These are phyloP conservation scores for Drosophila leonis DNA, from an alignment of 2,888 invertebrate genomes.

Conservation along the genomic window DNA sequence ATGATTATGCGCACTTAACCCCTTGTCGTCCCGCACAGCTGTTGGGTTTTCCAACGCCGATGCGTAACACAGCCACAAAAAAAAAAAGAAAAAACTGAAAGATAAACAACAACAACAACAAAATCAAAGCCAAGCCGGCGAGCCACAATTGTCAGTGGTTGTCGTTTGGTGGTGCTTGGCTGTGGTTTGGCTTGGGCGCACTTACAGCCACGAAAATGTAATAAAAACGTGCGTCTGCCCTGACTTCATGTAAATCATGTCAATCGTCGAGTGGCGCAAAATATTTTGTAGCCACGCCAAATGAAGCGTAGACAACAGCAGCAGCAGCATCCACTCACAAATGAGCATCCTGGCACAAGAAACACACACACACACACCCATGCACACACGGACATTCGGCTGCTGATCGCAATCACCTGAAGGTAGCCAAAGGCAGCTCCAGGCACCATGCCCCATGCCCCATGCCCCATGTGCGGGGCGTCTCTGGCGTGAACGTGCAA, in stretches of 20 bases:
- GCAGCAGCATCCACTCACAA: conserved; percentile 58
- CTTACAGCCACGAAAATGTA: conserved; percentile 79
- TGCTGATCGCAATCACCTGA: conserved; percentile 73
- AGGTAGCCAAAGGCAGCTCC: conserved; percentile 38
- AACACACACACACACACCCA: conserved; percentile 14
- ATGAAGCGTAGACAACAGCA: conserved; percentile 49
- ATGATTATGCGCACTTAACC: conserved; percentile 73
- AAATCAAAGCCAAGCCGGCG: conserved; percentile 61
- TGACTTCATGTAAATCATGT: conserved; percentile 84
- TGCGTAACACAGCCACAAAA: conserved; percentile 66
- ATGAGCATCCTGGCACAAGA: conserved; percentile 69
- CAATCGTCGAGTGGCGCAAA: conserved; percentile 77
- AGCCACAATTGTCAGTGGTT: conserved; percentile 15
- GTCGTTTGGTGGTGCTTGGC: conserved; percentile 31
- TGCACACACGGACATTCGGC: neutral
- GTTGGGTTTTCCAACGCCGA: conserved; percentile 63
- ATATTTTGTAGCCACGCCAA: conserved; percentile 67
- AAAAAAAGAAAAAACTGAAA: conserved; percentile 17
- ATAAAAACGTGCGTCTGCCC: conserved; percentile 81
- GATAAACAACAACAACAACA: neutral
- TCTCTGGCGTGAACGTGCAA: conserved; percentile 81
- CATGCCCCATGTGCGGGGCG: conserved; percentile 51
- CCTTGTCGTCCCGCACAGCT: conserved; percentile 72
- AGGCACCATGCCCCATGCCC: conserved; percentile 9
- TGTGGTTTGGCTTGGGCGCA: conserved; percentile 54